Evolutionary conservation across 2,113 vertebrate genomes (phyloP).

Genomic region (Seriola quinqueradiata): DNA sequence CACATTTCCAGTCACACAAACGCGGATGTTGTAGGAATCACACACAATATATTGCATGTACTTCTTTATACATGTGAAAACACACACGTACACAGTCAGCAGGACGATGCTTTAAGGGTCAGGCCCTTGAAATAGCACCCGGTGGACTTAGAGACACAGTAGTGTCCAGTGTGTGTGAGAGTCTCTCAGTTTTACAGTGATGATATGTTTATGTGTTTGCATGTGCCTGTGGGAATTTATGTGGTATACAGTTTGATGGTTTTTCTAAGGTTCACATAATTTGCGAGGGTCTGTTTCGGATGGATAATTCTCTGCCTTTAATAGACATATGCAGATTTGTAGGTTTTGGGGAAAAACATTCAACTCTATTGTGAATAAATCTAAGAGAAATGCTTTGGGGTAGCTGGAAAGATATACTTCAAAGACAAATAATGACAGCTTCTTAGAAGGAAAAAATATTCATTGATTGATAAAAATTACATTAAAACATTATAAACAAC

Average conservation of each 20-base stretch:
- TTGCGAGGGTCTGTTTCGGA: neutral
- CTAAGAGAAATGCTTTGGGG: neutral
- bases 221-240: neutral
- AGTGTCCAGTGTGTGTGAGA: neutral
- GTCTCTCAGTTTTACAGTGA: neutral
- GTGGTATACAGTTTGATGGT: neutral
- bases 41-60: constrained; percentile 41
- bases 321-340: neutral
- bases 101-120: constrained; percentile 22
- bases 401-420: neutral
- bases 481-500: neutral
- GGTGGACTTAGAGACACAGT: constrained; percentile 15
- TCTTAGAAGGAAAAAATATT: neutral
- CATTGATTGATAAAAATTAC: neutral
- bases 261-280: neutral
- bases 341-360: neutral
- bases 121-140: constrained; percentile 23
- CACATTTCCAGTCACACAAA: constrained; percentile 55
- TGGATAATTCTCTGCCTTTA: neutral
- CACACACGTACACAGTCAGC: constrained; percentile 49
- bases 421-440: neutral
- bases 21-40: constrained; percentile 36
- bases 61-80: constrained; percentile 46
- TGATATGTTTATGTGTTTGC: neutral
- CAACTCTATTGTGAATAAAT: neutral